Conservation (phyloP, 2,797 vertebrate species). For the Paramormyrops hopkinsi region DNA sequence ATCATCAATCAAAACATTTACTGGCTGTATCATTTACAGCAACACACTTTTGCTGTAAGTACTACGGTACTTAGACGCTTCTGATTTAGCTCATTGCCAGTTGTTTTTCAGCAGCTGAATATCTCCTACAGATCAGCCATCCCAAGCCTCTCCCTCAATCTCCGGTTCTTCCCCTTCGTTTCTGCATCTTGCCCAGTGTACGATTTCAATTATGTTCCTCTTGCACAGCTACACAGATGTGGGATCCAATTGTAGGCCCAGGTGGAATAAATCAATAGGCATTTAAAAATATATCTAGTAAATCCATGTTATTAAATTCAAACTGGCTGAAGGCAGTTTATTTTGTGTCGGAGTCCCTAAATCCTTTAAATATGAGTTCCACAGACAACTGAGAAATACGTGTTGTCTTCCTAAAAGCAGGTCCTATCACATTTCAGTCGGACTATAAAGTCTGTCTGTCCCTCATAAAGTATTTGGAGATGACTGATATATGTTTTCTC, state of each 20-base stretch:
- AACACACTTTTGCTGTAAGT: background rate
- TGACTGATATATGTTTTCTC: background rate
- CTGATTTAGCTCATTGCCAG: background rate
- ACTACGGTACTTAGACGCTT: too few species aligned
- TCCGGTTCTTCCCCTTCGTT: slow-evolving; percentile 52
- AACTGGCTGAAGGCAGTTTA: slow-evolving; percentile 36
- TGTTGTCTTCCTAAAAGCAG: slow-evolving; percentile 7
- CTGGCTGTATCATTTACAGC: background rate
- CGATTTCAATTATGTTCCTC: slow-evolving; percentile 73
- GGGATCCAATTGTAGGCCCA: slow-evolving; percentile 67
- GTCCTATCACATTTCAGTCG: background rate
- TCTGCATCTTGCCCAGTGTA: slow-evolving; percentile 51
- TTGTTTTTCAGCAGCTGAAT: background rate
- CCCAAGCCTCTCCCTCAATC: background rate
- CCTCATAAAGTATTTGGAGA: background rate
- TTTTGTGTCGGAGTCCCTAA: slow-evolving; percentile 30
- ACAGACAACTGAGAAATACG: slow-evolving; percentile 22
- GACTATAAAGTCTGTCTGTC: background rate
- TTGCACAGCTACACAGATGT: slow-evolving; percentile 63
- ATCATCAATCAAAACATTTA: background rate
- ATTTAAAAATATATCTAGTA: slow-evolving; percentile 57
- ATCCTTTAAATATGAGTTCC: slow-evolving; percentile 45
- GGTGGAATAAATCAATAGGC: slow-evolving; percentile 68
- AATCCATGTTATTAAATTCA: slow-evolving; percentile 60
- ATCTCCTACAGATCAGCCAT: background rate